Evolutionary conservation across 1,140 invertebrate genomes (phyloP), one percentile per base, ranked within the genome.

Genomic region (Galleria mellonella): DNA sequence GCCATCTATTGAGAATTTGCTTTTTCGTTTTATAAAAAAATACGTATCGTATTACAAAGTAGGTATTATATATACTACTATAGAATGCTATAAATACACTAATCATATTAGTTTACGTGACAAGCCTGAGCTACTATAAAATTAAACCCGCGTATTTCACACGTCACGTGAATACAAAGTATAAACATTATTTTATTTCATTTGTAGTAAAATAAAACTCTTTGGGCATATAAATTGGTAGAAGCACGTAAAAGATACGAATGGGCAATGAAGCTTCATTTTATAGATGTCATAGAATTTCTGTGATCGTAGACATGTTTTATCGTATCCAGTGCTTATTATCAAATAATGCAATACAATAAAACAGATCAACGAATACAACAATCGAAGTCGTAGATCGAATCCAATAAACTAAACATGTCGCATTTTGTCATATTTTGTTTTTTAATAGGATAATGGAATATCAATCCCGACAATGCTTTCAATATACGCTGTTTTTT

Each of bases 201-300:
- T 27, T 12, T 27, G 47, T 44, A 50, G 35, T 40, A 40, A 47
- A 47, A 53, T 53, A 53, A 55, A 50, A 61, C 40, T 61, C 32
- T 47, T 59, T 41, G 44, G 43, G 47, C 49, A 39, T 55, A 55
- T 55, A 61, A 52, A 61, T 56, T 55, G 54, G 41, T 35, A 52
- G 36, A 38, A 47, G 42, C 41, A 46, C 35, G 53, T 61, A 56
- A 56, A 61, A 46, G 43, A 32, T 37, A 32, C 37, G 43, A 52
- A 53, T 46, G 54, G 50, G 43, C 43, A 43, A 55, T 55, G 54
- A 50, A 51, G 49, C 40, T 10, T 38, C 32, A 44, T 56, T 60
- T 61, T 61, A 61, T 61, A 40, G 44, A 35, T 56, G 45, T 51
- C 58, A 53, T 56, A 42, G 54, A 56, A 52, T 53, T n/a, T 54